A percentile compares a stretch with the other conserved stretches of the same genome.
Conservation (phyloP, 2,888 invertebrate genomes). For the Acronicta leporina region DNA sequence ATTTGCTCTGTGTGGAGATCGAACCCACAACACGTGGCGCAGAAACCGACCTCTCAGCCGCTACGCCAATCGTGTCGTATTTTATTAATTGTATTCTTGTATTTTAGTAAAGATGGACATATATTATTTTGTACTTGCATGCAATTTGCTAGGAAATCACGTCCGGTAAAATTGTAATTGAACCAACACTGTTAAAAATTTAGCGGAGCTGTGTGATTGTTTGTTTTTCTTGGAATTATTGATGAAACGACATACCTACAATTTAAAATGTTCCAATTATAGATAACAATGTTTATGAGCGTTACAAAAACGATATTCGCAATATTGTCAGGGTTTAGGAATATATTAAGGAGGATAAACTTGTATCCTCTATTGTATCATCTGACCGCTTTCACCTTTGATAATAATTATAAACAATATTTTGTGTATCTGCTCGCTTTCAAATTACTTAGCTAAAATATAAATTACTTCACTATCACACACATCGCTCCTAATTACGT, state of each 20-base stretch:
- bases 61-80: too few species aligned
- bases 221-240: slow-evolving; percentile 16
- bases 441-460: not conserved
- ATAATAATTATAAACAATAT: not conserved
- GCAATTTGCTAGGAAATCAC: not conserved
- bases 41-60: too few species aligned
- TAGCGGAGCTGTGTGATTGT: slow-evolving; percentile 8
- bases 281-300: slow-evolving; percentile 8
- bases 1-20: too few species aligned
- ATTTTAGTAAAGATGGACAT: too few species aligned
- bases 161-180: not conserved
- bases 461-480: too few species aligned
- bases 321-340: slow-evolving; percentile 3
- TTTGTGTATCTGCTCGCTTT: not conserved
- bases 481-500: slow-evolving; percentile 33
- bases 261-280: slow-evolving; percentile 20
- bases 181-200: not conserved
- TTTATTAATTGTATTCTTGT: too few species aligned
- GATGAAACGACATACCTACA: slow-evolving; percentile 6
- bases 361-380: too few species aligned
- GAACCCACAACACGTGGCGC: too few species aligned
- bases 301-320: slow-evolving; percentile 1
- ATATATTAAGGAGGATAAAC: not conserved
- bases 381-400: slow-evolving; percentile 33
- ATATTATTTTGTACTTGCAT: too few species aligned